A percentile compares a stretch with the other conserved stretches of the same genome.
phyloP scores from a whole-genome alignment of 1,140 invertebrate genomes.

The Venustaconcha ellipsiformis region DNA sequence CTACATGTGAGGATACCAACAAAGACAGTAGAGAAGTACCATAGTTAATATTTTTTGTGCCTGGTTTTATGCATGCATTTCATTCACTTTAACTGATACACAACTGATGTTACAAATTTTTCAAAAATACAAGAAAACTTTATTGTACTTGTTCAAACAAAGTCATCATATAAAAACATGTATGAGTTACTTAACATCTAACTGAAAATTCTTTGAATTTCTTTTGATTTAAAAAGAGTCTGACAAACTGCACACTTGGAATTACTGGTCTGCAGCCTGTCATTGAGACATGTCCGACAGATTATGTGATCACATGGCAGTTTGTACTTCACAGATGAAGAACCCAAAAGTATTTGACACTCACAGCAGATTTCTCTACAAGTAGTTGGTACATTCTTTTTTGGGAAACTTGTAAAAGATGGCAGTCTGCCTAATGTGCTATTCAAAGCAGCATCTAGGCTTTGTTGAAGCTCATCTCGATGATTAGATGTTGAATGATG shows the following conservation, averaged over 20 bases:
- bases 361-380: background rate
- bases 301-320: constrained; percentile 32
- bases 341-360: background rate
- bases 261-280: background rate
- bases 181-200: background rate
- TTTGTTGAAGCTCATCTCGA: constrained; percentile 19
- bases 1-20: too few relatives aligned
- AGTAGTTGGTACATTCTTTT: background rate
- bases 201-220: constrained; percentile 15
- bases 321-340: constrained; percentile 26
- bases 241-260: constrained; percentile 7
- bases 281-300: constrained; percentile 33
- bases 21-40: too few relatives aligned
- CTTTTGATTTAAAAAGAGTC: constrained; percentile 8
- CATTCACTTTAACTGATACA: too few relatives aligned
- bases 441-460: constrained; percentile 37
- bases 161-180: too few relatives aligned
- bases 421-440: constrained; percentile 31
- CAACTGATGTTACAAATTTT: too few relatives aligned
- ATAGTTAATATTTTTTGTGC: too few relatives aligned
- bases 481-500: background rate
- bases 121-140: too few relatives aligned
- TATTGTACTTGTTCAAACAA: too few relatives aligned
- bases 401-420: constrained; percentile 31
- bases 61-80: too few relatives aligned